A percentile compares a stretch with the other conserved stretches of the same genome.
These are phyloP conservation scores for Asobara japonica DNA, from an alignment of 1,140 invertebrate species.

Conservation along the genomic window DNA sequence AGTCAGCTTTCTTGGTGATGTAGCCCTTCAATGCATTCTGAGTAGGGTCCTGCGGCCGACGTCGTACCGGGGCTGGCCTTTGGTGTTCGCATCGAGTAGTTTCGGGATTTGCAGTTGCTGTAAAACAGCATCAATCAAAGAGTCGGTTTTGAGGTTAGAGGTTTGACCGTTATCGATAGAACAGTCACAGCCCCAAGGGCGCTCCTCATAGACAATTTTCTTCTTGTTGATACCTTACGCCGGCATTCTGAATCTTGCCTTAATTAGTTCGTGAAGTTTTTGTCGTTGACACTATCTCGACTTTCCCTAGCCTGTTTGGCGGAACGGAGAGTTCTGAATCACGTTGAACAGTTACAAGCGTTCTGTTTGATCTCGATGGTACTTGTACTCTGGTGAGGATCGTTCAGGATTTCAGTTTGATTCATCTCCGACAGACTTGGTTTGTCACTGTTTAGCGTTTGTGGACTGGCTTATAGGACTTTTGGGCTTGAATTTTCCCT, in stretches of 20 bases:
- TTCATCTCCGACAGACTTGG: neutral
- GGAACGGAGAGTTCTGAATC: neutral
- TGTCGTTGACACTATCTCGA: too few relatives aligned
- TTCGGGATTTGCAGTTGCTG: neutral
- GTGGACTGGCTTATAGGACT: too few relatives aligned
- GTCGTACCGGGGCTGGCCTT: neutral
- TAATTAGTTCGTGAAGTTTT: too few relatives aligned
- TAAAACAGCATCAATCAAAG: neutral
- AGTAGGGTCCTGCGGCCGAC: neutral
- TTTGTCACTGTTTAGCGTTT: too few relatives aligned
- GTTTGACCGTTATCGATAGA: conserved; percentile 8
- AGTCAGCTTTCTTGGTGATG: conserved; percentile 22
- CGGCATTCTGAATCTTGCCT: neutral
- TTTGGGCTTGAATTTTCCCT: too few relatives aligned
- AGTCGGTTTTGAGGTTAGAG: neutral
- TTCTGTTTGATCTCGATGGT: neutral
- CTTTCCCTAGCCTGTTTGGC: neutral
- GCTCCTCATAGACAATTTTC: neutral
- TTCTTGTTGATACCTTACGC: neutral
- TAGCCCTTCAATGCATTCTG: conserved; percentile 6
- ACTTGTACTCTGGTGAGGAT: neutral
- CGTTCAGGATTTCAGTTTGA: neutral
- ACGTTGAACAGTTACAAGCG: neutral
- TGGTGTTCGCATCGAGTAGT: neutral
- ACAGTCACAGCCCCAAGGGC: neutral